Base-by-base conservation (phyloP, 2,888 invertebrate genomes). In the Amorpha juglandis region DNA sequence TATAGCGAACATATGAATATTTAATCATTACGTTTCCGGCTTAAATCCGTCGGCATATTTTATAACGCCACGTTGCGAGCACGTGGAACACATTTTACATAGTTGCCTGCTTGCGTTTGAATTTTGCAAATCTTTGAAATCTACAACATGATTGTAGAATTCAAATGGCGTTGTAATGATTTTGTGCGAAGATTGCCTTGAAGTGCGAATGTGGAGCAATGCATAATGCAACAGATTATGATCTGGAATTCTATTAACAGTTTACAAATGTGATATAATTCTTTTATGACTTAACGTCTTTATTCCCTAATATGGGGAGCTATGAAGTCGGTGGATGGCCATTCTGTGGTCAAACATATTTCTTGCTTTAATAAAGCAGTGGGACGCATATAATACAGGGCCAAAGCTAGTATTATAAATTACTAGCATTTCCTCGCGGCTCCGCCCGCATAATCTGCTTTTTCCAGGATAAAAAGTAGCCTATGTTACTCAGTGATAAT, bases 191-290 rank as follows among this genome's bases (percentile, higher is more conserved):
- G 64, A 65, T 78, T 72, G 69, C 82, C 81, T 79, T 81, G 81
- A 74, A 68, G 69, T 68, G 42, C 70, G 62, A 79, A 82, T 76
- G 70, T 82, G 68, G 81, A 77, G 70, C 81, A 77, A 74, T 70
- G 71, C 74, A 76, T 77, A 69, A 74, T 70, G 68, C 68, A 71
- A 64, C 51, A 68, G 71, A 68, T 67, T 67, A 62, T 55, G 9
- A 67, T 50, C 65, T 50, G 63, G 12, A n/a, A n/a, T 19, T 52
- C 42, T 63, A 64, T 51, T 52, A 58, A 19, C 16, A 42, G 42
- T 19, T 58, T 42, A 58, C 42, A 58, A 58, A 58, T 38, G 55
- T 58, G 55, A 19, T 38, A 58, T 55, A 55, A 35, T 58, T 42
- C 42, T 58, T 53, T 58, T 58, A 21, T 42, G 12, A 12, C 38